These are phyloP conservation scores for Catagonus wagneri DNA, from an alignment of 2,113 vertebrate genomes.

Conservation along the genomic window DNA sequence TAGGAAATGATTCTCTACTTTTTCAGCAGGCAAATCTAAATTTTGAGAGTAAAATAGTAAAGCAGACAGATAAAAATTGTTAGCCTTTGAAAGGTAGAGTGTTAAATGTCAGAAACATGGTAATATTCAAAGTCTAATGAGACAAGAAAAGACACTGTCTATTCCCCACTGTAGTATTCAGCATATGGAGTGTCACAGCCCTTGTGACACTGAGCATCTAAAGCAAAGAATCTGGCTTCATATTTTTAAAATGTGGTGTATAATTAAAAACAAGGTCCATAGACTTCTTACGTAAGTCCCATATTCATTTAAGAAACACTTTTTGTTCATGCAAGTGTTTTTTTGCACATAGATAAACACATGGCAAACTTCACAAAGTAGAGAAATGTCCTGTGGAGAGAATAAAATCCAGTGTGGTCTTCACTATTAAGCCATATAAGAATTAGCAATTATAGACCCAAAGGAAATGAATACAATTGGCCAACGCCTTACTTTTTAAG, in stretches of 20 bases:
- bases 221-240: background rate
- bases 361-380: background rate
- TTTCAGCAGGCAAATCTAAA: background rate
- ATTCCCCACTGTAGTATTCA: background rate
- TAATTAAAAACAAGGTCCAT: background rate
- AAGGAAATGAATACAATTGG: background rate
- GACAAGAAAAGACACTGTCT: background rate
- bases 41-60: background rate
- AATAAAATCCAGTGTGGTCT: background rate
- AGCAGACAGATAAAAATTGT: background rate
- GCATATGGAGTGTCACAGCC: background rate
- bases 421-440: background rate
- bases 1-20: background rate
- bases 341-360: background rate
- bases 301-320: background rate
- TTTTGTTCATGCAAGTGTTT: background rate
- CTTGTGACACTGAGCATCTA: background rate
- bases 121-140: background rate
- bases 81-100: background rate
- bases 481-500: background rate
- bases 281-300: background rate
- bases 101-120: background rate
- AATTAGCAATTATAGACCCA: background rate
- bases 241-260: background rate
- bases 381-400: too few species aligned